phyloP scores from a whole-genome alignment of 2,888 invertebrate species.

The Dendrolimus pini region DNA sequence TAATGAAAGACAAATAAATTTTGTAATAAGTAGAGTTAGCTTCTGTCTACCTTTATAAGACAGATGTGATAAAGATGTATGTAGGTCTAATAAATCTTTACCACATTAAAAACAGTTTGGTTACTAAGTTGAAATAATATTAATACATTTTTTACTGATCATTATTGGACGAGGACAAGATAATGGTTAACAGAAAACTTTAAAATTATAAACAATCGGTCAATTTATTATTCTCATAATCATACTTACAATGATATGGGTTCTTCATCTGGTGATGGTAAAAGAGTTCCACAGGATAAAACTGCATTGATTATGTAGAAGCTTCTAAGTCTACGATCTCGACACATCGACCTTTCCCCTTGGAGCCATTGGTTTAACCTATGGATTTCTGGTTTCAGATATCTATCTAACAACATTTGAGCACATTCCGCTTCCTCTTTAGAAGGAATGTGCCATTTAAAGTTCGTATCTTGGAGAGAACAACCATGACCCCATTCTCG shows the following conservation, averaged over 20 bases:
- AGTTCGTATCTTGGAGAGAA: constrained; percentile 78
- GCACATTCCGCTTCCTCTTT: constrained; percentile 81
- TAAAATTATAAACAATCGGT: too few species aligned
- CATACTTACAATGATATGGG: constrained; percentile 72
- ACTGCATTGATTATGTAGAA: constrained; percentile 81
- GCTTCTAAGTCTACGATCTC: constrained; percentile 81
- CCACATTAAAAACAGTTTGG: too few species aligned
- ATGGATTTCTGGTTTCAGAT: constrained; percentile 79
- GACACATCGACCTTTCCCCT: constrained; percentile 69
- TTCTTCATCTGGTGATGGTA: constrained; percentile 84
- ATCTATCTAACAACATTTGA: constrained; percentile 79
- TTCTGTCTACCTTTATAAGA: too few species aligned
- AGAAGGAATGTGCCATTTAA: constrained; percentile 88
- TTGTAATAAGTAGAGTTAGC: too few species aligned
- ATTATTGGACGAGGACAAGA: too few species aligned
- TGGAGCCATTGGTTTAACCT: constrained; percentile 75
- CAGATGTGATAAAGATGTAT: too few species aligned
- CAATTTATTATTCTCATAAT: too few species aligned
- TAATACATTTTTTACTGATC: too few species aligned
- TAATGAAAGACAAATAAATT: too few species aligned
- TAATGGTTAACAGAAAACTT: too few species aligned
- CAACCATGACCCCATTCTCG: constrained; percentile 89
- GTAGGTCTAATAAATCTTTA: too few species aligned
- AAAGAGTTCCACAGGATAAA: constrained; percentile 78
- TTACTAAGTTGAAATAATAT: too few species aligned